Conservation (phyloP, 2,888 invertebrate species). For the Caenorhabditis afra region DNA sequence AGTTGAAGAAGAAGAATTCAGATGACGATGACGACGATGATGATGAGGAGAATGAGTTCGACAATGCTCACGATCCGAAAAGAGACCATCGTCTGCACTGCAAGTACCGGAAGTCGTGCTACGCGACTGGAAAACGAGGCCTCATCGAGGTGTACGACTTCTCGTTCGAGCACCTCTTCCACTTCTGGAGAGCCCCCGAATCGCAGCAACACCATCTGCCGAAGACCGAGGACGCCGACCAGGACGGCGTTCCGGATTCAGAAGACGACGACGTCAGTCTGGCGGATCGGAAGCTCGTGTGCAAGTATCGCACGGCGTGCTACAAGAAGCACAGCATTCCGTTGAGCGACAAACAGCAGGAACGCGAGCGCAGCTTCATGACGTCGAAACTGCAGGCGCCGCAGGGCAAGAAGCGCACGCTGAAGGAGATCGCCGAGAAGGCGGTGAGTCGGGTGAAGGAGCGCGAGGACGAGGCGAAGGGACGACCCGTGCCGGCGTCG, state of each 20-base stretch:
- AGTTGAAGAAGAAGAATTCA: not conserved
- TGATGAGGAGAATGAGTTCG: constrained; percentile 55
- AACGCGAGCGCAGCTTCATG: constrained; percentile 58
- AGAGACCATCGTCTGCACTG: constrained; percentile 66
- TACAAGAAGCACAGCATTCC: constrained; percentile 64
- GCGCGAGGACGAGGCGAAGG: constrained; percentile 80
- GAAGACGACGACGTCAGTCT: constrained; percentile 63
- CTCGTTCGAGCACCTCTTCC: constrained; percentile 53
- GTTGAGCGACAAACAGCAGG: constrained; percentile 59
- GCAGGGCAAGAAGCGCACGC: constrained; percentile 68
- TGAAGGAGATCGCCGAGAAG: constrained; percentile 68
- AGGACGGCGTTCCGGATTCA: constrained; percentile 58
- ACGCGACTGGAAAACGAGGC: constrained; percentile 66
- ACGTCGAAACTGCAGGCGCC: constrained; percentile 52
- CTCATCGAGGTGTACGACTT: constrained; percentile 55
- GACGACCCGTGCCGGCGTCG: constrained; percentile 56
- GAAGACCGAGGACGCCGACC: constrained; percentile 54
- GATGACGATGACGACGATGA: constrained; percentile 47
- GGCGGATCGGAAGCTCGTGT: constrained; percentile 61
- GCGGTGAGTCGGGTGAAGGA: constrained; percentile 68
- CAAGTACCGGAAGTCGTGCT: constrained; percentile 73
- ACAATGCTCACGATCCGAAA: constrained; percentile 56
- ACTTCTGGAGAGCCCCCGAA: constrained; percentile 51
- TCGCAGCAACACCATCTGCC: constrained; percentile 50
- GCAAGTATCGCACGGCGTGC: constrained; percentile 71